These are phyloP conservation scores for Leucophenga montana DNA, from an alignment of 2,888 invertebrate species.

Conservation along the genomic window DNA sequence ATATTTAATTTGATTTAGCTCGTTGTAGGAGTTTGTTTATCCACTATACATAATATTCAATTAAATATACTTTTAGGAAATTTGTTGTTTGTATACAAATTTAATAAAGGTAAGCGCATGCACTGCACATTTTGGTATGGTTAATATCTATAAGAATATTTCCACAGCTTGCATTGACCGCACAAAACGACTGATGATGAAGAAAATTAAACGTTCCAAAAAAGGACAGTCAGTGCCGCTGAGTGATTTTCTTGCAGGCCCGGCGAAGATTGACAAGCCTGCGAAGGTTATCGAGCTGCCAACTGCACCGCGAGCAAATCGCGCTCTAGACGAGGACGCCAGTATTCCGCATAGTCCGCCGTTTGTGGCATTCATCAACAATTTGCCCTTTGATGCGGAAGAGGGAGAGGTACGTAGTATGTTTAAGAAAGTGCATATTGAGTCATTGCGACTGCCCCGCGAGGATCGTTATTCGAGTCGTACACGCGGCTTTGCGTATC, in stretches of 20 bases:
- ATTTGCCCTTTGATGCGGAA: constrained; percentile 38
- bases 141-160: too few relatives aligned
- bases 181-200: not conserved
- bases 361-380: constrained; percentile 38
- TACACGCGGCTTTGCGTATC: constrained; percentile 32
- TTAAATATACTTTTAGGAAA: too few relatives aligned
- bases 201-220: constrained; percentile 2
- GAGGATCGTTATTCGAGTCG: not conserved
- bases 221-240: constrained; percentile 13
- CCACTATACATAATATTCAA: too few relatives aligned
- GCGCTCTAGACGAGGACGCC: not conserved
- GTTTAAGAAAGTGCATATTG: constrained; percentile 24
- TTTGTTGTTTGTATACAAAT: too few relatives aligned
- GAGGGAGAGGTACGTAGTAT: constrained; percentile 32
- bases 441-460: constrained; percentile 26
- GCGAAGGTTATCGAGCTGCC: constrained; percentile 5
- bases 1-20: too few relatives aligned
- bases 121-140: too few relatives aligned
- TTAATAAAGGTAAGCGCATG: too few relatives aligned
- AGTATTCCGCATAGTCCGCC: constrained; percentile 22
- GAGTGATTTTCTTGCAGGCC: not conserved
- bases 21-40: too few relatives aligned
- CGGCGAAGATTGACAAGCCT: not conserved
- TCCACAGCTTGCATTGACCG: too few relatives aligned
- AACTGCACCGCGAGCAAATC: constrained; percentile 18